Conservation (phyloP, 2,888 invertebrate species). For the Adelphocoris suturalis region DNA sequence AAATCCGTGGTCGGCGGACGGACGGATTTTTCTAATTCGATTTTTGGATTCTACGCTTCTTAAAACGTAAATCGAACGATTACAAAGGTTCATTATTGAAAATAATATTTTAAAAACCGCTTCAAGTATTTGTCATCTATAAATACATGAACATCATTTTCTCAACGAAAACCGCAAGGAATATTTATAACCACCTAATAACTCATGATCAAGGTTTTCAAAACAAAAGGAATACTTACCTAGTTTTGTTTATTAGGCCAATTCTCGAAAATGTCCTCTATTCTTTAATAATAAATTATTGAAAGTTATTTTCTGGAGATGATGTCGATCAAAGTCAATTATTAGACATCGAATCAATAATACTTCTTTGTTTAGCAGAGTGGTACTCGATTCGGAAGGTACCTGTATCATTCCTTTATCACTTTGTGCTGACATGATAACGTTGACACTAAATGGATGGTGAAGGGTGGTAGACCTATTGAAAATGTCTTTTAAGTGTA, state of each 20-base stretch:
- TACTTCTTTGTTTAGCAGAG: background rate
- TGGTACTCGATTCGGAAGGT: background rate
- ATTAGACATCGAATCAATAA: slow-evolving; percentile 10
- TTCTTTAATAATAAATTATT: background rate
- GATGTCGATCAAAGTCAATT: background rate
- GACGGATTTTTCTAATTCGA: no score
- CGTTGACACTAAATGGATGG: background rate
- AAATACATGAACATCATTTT: no score
- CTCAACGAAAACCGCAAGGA: no score
- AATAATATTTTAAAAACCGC: no score
- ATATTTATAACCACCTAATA: no score
- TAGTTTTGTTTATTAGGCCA: background rate
- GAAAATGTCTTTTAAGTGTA: background rate
- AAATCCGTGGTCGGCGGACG: no score
- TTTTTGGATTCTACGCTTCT: no score
- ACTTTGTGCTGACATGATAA: slow-evolving; percentile 4
- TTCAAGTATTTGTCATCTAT: no score
- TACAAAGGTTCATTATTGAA: no score
- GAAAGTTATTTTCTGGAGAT: background rate
- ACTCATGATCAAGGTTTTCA: no score
- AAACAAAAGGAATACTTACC: no score
- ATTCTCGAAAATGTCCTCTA: background rate
- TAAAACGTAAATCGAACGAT: no score
- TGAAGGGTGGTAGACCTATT: background rate
- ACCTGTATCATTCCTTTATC: background rate